These are phyloP conservation scores for Hydra vulgaris DNA, from an alignment of 30 jellyfish, hydroid and myxozoan genomes.

Conservation along the genomic window DNA sequence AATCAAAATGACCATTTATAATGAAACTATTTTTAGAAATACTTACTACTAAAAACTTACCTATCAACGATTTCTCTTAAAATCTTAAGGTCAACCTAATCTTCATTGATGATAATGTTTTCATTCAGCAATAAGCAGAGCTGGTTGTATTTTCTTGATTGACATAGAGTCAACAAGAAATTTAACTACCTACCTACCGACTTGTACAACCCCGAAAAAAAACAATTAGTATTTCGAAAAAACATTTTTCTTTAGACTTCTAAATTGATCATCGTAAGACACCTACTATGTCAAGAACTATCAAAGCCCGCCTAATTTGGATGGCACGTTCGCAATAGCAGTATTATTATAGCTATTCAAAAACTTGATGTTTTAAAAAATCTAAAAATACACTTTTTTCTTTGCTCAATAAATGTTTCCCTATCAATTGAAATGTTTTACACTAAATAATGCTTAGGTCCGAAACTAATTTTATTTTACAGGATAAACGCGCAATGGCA, in stretches of 20 bases:
- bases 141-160: neutral
- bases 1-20: neutral
- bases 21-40: neutral
- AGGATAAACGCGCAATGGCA: too few relatives aligned
- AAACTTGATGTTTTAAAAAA: too few relatives aligned
- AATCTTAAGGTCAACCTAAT: neutral
- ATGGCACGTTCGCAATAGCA: too few relatives aligned
- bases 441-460: too few relatives aligned
- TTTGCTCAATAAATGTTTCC: too few relatives aligned
- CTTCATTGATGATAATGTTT: neutral
- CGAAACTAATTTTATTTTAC: too few relatives aligned
- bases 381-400: too few relatives aligned
- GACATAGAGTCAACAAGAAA: neutral
- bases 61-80: neutral
- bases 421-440: too few relatives aligned
- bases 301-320: too few relatives aligned
- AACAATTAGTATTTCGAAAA: neutral
- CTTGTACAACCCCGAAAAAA: neutral
- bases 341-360: too few relatives aligned
- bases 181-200: neutral
- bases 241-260: neutral
- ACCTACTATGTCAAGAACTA: too few relatives aligned
- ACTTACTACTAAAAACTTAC: neutral
- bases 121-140: neutral
- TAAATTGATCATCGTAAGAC: too few relatives aligned